Conservation (phyloP, 2,113 vertebrate species). For the Cardinalis cardinalis region DNA sequence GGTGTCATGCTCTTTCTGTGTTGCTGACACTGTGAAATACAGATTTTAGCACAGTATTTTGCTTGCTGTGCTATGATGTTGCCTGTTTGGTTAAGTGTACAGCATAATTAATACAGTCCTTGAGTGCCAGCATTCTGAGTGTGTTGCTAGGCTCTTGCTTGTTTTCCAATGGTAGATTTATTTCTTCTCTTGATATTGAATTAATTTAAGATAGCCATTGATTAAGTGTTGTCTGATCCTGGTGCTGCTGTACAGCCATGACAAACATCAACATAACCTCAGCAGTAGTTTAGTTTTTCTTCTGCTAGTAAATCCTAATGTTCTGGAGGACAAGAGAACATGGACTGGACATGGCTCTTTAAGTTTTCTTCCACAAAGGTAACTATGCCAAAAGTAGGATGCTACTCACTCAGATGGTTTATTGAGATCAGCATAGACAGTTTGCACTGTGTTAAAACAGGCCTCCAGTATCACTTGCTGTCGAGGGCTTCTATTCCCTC, state of each 20-base stretch:
- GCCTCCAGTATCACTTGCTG: background rate
- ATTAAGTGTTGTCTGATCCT: background rate
- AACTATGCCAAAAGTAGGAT: background rate
- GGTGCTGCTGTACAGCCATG: background rate
- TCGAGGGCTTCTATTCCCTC: background rate
- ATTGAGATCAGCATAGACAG: background rate
- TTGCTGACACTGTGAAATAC: background rate
- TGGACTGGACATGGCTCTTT: background rate
- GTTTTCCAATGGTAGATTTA: background rate
- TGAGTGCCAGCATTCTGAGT: background rate
- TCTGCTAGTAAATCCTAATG: background rate
- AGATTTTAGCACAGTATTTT: background rate
- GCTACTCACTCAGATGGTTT: background rate
- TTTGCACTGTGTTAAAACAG: background rate
- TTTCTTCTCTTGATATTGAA: background rate
- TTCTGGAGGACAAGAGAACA: background rate
- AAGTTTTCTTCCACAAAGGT: background rate
- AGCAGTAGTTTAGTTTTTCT: background rate
- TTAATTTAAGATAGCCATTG: constrained; percentile 7
- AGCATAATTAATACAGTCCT: background rate
- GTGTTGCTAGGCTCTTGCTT: background rate
- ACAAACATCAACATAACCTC: background rate
- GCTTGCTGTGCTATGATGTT: background rate
- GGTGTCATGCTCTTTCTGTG: background rate
- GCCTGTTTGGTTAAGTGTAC: background rate